A percentile compares a stretch with the other conserved stretches of the same genome.
phyloP scores from a whole-genome alignment of 2,888 invertebrate species.

The Meteorus cinctellus region DNA sequence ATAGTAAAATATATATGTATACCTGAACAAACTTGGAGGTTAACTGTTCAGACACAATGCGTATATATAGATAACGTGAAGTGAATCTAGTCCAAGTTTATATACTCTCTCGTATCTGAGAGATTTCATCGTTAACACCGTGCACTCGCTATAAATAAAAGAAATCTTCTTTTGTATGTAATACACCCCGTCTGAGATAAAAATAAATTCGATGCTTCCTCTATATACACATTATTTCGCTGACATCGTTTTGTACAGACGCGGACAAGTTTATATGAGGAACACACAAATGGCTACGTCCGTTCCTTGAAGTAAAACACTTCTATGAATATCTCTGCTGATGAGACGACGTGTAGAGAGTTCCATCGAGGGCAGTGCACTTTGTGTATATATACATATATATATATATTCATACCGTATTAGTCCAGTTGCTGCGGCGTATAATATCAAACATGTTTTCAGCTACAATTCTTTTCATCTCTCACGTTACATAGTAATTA shows the following conservation, averaged over 20 bases:
- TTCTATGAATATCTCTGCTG: conserved; percentile 69
- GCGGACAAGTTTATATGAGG: conserved; percentile 56
- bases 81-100: conserved; percentile 1
- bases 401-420: conserved; percentile 11
- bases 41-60: conserved; percentile 7
- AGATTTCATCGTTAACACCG: no score
- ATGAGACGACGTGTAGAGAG: conserved; percentile 36
- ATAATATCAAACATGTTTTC: no score
- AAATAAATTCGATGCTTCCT: conserved; percentile 33
- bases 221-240: not conserved
- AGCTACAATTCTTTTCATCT: no score
- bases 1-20: not conserved
- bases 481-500: no score
- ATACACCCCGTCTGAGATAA: conserved; percentile 50
- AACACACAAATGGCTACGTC: conserved; percentile 70
- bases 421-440: no score
- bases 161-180: conserved; percentile 34
- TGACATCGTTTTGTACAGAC: not conserved
- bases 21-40: not conserved
- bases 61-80: not conserved
- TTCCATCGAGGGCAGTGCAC: conserved; percentile 49
- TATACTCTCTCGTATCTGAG: conserved; percentile 36
- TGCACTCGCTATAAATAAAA: no score
- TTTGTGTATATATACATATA: conserved; percentile 23
- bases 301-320: conserved; percentile 54